Evolutionary conservation across 2,888 invertebrate genomes (phyloP), one percentile per base, ranked within the genome.

Genomic region (Lathronympha strigana): DNA sequence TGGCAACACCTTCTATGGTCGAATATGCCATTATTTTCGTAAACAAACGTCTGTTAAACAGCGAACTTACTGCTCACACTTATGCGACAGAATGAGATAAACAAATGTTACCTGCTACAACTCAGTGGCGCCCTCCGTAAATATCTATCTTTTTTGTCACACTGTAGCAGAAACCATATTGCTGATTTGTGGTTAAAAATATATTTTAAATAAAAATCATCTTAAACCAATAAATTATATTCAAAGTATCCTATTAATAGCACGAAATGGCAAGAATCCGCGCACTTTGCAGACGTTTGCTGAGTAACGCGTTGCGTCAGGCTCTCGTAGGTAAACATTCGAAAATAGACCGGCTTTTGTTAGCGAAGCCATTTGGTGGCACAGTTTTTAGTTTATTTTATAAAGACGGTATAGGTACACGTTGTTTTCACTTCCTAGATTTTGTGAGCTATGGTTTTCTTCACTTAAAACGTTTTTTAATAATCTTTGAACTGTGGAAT

Each of bases 341-440:
- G 79, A 81, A 87, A 90, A 90, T 90, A 90, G 85, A 85, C 81
- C 66, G 72, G 68, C 78, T 76, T 78, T 80, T 80, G 79, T 82
- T 83, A 81, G 82, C 83, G 82, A 80, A 58, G 25, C 64, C 60
- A 66, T 63, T 58, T 63, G 33, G 53, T 58, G 33, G 45, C 45
- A 53, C 23, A 43, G 45, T 45, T 64, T 33, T 38, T 45, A 25
- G 33, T 47, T 62, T 54, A 47, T 47, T 47, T 47, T 47, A 11
- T 5, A 47, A 47, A 47, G 21, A 21, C 43, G 13, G 9, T 6
- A 1, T 11, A n/a, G n/a, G n/a, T n/a, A 3, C 21, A 43, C 19
- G 21, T 43, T 43, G 43, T 19, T 47, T 47, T 21, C 13, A 23
- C 21, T 47, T 47, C 47, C 47, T n/a, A 23, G 2, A 8, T 25